Percentiles rank a stretch among this genome's conserved stretches.
phyloP scores from a whole-genome alignment of 53 echinoderm and acorn worm species.

The Pentamera pediparva region DNA sequence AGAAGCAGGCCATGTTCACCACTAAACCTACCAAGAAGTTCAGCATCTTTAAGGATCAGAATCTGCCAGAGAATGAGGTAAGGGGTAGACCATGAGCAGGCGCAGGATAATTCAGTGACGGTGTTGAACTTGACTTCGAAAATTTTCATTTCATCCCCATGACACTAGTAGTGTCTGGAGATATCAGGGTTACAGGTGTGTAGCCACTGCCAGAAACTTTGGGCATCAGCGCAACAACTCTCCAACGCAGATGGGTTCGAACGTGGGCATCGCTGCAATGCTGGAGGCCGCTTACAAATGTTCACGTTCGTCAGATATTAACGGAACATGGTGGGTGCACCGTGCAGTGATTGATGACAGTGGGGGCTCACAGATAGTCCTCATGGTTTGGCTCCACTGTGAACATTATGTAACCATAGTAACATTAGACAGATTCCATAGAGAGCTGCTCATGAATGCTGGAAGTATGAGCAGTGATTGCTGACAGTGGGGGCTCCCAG shows the following conservation, averaged over 20 bases:
- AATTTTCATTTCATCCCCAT: not conserved
- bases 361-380: too few species aligned
- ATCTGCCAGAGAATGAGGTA: not conserved
- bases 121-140: not conserved
- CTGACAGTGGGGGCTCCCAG: too few species aligned
- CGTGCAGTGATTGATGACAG: too few species aligned
- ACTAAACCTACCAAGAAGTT: slow-evolving; percentile 7
- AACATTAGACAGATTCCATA: not conserved
- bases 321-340: too few species aligned
- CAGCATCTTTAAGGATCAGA: not conserved
- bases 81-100: not conserved
- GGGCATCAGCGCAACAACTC: too few species aligned
- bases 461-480: too few species aligned
- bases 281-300: too few species aligned
- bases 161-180: not conserved
- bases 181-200: not conserved
- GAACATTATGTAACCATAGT: not conserved
- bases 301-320: too few species aligned
- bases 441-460: not conserved
- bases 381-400: too few species aligned
- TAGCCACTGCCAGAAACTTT: too few species aligned
- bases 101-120: not conserved
- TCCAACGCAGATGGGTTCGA: too few species aligned
- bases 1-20: slow-evolving; percentile 22
- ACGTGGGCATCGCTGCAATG: too few species aligned